These are phyloP conservation scores for Phymanthus crucifer DNA, from an alignment of 92 coral and sea anemone genomes.

Conservation along the genomic window DNA sequence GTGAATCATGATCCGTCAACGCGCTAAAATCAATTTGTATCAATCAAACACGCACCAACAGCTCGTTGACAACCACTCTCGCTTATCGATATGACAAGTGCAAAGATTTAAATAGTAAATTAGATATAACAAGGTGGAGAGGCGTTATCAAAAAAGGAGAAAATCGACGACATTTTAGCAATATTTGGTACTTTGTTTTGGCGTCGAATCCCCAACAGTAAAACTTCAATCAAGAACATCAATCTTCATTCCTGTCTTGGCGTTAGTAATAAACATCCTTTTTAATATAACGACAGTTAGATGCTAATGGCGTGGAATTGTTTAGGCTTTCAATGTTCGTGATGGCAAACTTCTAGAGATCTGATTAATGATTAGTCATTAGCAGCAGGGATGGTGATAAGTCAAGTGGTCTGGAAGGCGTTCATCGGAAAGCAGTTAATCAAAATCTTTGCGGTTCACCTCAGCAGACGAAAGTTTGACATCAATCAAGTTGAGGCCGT, in stretches of 20 bases:
- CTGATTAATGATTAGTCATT: conserved; percentile 8
- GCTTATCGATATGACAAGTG: neutral
- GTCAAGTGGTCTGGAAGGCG: conserved; percentile 6
- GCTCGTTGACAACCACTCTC: neutral
- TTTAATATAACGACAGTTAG: neutral
- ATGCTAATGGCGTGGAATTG: neutral
- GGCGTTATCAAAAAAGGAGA: too few relatives aligned
- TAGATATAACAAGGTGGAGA: neutral
- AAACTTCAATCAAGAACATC: too few relatives aligned
- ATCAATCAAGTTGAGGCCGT: neutral
- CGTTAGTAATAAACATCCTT: neutral
- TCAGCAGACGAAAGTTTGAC: conserved; percentile 8
- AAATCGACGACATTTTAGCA: neutral
- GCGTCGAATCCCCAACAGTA: neutral
- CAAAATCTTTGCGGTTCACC: neutral
- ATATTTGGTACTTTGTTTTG: neutral
- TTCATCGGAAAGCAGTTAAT: neutral
- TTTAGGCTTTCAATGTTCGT: neutral
- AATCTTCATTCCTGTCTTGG: neutral
- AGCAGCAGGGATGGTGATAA: neutral
- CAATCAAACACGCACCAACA: neutral
- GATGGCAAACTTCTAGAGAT: neutral
- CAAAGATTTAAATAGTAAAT: neutral
- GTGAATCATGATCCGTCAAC: neutral
- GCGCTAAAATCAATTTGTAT: neutral